A percentile compares a stretch with the other conserved stretches of the same genome.
Conservation (phyloP, 2,888 invertebrate genomes). For the Ophion costatus region DNA sequence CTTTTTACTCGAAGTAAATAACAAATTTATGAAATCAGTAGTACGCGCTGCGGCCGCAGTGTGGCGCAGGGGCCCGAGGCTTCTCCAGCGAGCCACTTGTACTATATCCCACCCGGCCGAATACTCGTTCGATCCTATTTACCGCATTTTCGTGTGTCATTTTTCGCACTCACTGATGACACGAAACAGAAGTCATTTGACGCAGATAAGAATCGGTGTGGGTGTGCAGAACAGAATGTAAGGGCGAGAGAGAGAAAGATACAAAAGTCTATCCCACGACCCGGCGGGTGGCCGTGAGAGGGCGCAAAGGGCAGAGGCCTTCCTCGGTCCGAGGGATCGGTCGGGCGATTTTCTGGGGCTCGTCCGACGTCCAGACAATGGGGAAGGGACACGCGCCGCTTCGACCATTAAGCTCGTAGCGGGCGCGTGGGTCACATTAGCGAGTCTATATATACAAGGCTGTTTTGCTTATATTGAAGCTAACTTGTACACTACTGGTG, state of each 20-base stretch:
- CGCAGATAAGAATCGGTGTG: neutral
- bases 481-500: neutral
- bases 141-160: neutral
- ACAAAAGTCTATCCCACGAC: slow-evolving; percentile 63
- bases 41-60: too few species aligned
- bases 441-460: slow-evolving; percentile 6
- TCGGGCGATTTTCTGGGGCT: slow-evolving; percentile 45
- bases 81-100: too few species aligned
- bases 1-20: too few species aligned
- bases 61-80: too few species aligned
- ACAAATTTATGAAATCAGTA: too few species aligned
- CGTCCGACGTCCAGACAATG: slow-evolving; percentile 57
- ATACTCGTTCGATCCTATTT: neutral
- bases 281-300: slow-evolving; percentile 61
- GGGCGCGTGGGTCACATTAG: slow-evolving; percentile 65
- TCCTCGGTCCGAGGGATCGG: slow-evolving; percentile 46
- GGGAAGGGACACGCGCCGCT: slow-evolving; percentile 64
- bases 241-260: slow-evolving; percentile 36
- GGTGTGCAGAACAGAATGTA: neutral
- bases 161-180: slow-evolving; percentile 5
- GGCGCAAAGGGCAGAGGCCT: slow-evolving; percentile 62
- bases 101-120: too few species aligned
- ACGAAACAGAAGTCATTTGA: slow-evolving; percentile 16
- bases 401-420: slow-evolving; percentile 65
- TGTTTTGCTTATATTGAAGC: slow-evolving; percentile 34